Percentiles rank a stretch among this genome's conserved stretches.
These are phyloP conservation scores for Callopanchax toddi DNA, from an alignment of 2,113 vertebrate genomes.

Conservation along the genomic window DNA sequence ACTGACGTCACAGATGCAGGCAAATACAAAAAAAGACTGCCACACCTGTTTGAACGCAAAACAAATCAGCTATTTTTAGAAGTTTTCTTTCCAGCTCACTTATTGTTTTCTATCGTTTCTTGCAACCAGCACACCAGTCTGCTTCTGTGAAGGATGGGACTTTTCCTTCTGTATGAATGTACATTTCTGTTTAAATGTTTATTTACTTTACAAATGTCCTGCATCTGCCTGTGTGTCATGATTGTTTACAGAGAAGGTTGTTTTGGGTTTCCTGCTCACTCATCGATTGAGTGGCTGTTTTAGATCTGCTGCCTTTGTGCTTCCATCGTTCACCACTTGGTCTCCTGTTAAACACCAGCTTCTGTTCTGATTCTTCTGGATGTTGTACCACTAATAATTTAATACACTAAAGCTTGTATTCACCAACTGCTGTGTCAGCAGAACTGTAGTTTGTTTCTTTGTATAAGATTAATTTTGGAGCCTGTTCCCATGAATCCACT, in stretches of 20 bases:
- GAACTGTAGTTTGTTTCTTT: slow-evolving; percentile 8
- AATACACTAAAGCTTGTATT: slow-evolving; percentile 18
- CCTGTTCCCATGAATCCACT: slow-evolving; percentile 31
- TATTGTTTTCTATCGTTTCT: slow-evolving; percentile 30
- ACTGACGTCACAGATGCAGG: slow-evolving; percentile 59
- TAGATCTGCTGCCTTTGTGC: slow-evolving; percentile 13
- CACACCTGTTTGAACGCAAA: slow-evolving; percentile 68
- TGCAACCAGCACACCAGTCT: slow-evolving; percentile 57
- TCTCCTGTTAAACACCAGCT: slow-evolving; percentile 12
- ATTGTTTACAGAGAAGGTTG: slow-evolving; percentile 57
- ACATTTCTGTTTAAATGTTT: slow-evolving; percentile 72
- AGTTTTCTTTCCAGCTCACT: slow-evolving; percentile 51
- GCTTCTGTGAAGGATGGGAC: slow-evolving; percentile 45
- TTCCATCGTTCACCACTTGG: slow-evolving; percentile 10
- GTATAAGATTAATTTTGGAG: slow-evolving; percentile 38
- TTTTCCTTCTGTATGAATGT: slow-evolving; percentile 46
- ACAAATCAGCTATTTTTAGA: slow-evolving; percentile 47
- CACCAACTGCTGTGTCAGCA: slow-evolving; percentile 38
- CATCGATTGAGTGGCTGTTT: slow-evolving; percentile 1
- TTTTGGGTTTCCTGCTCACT: slow-evolving; percentile 8
- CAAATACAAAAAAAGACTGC: slow-evolving; percentile 69
- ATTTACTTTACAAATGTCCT: slow-evolving; percentile 66
- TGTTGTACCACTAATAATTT: slow-evolving; percentile 35
- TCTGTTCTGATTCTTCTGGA: slow-evolving; percentile 8
- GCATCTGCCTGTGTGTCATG: slow-evolving; percentile 36